Evolutionary conservation across 2,113 vertebrate species (phyloP), one percentile per base, ranked within the genome.

Genomic region (Alectura lathami): DNA sequence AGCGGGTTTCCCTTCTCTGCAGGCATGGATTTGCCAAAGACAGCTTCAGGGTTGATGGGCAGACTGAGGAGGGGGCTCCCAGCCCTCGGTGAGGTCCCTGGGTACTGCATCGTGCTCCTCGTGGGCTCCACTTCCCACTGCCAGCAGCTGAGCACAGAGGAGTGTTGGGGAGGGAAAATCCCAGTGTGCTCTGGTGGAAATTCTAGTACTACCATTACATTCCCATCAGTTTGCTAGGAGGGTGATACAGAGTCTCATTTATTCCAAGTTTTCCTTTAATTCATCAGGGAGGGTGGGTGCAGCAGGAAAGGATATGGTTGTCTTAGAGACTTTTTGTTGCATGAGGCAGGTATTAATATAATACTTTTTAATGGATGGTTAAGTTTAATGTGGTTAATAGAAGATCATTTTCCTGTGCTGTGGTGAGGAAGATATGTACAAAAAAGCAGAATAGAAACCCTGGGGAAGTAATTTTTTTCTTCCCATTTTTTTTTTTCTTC

Each of bases 91-190:
- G 62, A 59, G 32, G 54, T 9, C 17, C 23, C 26, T 2, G 10
- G 26, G 42, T 42, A 22, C 1, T 11, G 8, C 60, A 6, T 11
- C 7, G 21, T 8, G 2, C 42, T 47, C 45, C 13, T 30, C 2
- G 0, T 6, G 40, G 29, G 17, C 53, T 68, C 38, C 59, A 26
- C 69, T 66, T 26, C 63, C 60, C 3, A 0, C 40, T 43, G 1
- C 0, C 1, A 40, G 22, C 72, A 30, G 29, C 60, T 64, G 63
- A 69, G 43, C 47, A 27, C 1, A 0, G 24, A 26, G 0, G 1
- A 9, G 3, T 3, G 23, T 24, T 7, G 36, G n/a, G 27, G 38
- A 70, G 53, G 60, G 32, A 6, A 14, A 48, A 73, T 0, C 3
- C 22, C 9, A 0, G 1, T 5, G 24, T 63, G 11, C 17, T 47